Conservation (phyloP, 2,113 vertebrate genomes). For the Dasypus novemcinctus region DNA sequence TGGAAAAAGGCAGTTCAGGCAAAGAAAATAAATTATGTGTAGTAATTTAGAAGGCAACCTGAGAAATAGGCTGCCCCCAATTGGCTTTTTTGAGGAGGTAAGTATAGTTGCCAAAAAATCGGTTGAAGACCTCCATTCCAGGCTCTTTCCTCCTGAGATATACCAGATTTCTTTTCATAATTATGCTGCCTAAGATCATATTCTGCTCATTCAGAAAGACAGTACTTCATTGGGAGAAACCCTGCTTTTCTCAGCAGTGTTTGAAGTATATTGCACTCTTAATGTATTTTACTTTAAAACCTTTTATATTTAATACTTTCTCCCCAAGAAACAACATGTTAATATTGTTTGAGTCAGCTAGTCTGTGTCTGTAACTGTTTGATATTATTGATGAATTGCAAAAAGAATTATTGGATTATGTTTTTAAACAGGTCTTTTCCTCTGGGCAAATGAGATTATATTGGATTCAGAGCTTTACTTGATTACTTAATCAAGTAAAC, state of each 20-base stretch:
- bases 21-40: constrained; percentile 26
- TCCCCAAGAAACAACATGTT: background rate
- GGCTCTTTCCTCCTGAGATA: background rate
- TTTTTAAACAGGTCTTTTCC: too few relatives aligned
- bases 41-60: constrained; percentile 26
- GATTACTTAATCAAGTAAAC: too few relatives aligned
- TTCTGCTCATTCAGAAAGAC: background rate
- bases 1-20: background rate
- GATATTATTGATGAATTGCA: too few relatives aligned
- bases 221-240: background rate
- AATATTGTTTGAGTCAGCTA: background rate
- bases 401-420: too few relatives aligned
- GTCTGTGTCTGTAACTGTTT: background rate
- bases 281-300: background rate
- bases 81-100: background rate
- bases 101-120: background rate
- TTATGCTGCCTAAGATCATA: background rate
- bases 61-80: background rate
- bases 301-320: background rate
- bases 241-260: background rate
- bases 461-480: too few relatives aligned
- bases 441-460: too few relatives aligned
- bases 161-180: background rate
- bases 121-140: background rate
- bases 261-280: background rate